Evolutionary conservation across 2,888 invertebrate genomes (phyloP), one percentile per base, ranked within the genome.

Genomic region (Trissonchulus latispiculum): DNA sequence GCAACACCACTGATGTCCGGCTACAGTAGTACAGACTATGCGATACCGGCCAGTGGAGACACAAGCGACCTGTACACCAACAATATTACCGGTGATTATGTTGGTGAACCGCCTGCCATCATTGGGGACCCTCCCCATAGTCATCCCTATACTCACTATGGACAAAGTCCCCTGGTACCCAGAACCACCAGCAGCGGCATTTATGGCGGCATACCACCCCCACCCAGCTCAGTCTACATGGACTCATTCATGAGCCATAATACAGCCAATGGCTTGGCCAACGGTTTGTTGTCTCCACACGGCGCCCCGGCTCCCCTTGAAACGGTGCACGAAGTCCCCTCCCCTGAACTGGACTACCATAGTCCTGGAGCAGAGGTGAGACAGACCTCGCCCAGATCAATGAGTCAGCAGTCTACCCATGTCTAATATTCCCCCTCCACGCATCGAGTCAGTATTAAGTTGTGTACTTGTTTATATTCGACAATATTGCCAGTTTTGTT

Each of bases 1-100:
- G 36, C 69, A 23, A 68, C 69, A 3, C 69, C 69, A 3, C 69
- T 68, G 3, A 33, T 68, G 2, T 33, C 69, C 31, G 69, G 2
- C 15, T 33, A 68, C 28, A 15, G 15, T n/a, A 64, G 28, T 64
- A 29, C 48, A 48, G 48, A 48, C 48, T 48, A 48, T 48, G 48
- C 23, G 8, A 8, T 23, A 8, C 48, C 48, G 8, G 23, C 8
- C 48, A 8, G 48, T 48, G 48, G 48, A 23, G 48, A 23, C 8
- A 8, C 48, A 23, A 15, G 8, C 48, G 8, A 48, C 23, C n/a
- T n/a, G n/a, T n/a, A n/a, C n/a, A n/a, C n/a, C n/a, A 48, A 48
- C 48, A 48, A 48, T 48, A 48, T 8, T 23, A 48, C 48, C 48
- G 48, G 48, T 48, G 48, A 48, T 48, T 48, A 48, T 48, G 48